Conservation (phyloP, 2,888 invertebrate species). For the Pollenia angustigena region DNA sequence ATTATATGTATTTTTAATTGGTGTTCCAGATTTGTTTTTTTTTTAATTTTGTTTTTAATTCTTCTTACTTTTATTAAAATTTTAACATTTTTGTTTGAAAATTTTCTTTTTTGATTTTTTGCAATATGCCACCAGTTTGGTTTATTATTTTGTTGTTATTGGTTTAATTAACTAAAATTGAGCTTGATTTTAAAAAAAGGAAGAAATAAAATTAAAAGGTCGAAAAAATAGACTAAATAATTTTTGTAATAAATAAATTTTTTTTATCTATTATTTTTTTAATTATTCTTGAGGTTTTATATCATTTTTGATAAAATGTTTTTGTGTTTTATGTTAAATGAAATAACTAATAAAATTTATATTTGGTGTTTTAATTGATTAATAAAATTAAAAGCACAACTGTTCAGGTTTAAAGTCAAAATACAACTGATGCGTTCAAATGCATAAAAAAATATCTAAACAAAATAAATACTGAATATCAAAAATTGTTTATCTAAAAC, state of each 20-base stretch:
- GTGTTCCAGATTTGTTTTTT: neutral
- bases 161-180: no score
- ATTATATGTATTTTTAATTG: neutral
- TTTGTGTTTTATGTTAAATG: constrained; percentile 2
- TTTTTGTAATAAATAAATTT: neutral
- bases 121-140: no score
- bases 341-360: constrained; percentile 3
- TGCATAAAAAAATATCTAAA: constrained; percentile 71
- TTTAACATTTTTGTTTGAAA: no score
- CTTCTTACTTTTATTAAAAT: neutral
- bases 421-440: constrained; percentile 76
- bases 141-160: no score
- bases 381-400: constrained; percentile 59
- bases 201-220: no score
- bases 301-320: neutral
- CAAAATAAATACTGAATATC: constrained; percentile 67
- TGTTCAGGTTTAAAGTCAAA: constrained; percentile 75
- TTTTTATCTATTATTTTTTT: neutral
- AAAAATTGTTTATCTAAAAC: constrained; percentile 50
- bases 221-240: no score
- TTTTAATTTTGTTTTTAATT: constrained; percentile 4
- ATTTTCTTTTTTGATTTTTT: no score
- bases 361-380: constrained; percentile 34
- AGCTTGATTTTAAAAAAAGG: no score
- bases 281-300: constrained; percentile 7